Conservation (phyloP, 1,140 invertebrate genomes). For the Sitodiplosis mosellana region DNA sequence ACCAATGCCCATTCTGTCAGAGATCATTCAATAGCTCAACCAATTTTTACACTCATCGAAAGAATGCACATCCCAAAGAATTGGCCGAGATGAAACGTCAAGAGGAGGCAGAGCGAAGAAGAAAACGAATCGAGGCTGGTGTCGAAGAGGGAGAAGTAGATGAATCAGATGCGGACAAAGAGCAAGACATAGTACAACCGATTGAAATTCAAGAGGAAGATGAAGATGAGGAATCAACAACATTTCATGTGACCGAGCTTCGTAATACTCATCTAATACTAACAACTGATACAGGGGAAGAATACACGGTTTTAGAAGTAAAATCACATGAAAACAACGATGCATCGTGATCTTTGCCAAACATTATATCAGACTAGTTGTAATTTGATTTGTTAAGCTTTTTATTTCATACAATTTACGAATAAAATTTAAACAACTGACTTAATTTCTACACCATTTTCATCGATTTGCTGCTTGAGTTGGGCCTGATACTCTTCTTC, state of each 20-base stretch:
- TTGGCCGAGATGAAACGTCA: neutral
- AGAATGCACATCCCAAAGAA: constrained; percentile 2
- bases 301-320: neutral
- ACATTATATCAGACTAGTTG: neutral
- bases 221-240: no score
- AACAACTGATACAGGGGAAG: neutral
- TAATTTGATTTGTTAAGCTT: neutral
- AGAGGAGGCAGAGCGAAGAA: neutral
- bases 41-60: constrained; percentile 4
- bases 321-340: neutral
- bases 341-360: neutral
- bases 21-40: constrained; percentile 1
- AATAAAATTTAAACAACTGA: neutral
- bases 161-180: neutral
- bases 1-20: constrained; percentile 1
- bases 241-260: neutral
- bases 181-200: no score
- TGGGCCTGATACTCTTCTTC: constrained; percentile 25
- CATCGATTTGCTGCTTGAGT: neutral
- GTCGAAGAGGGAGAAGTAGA: neutral
- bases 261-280: neutral
- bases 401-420: neutral
- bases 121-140: constrained; percentile 2
- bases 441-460: neutral
- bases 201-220: no score